Conservation (phyloP, 2,113 vertebrate species). For the Strigops habroptila region DNA sequence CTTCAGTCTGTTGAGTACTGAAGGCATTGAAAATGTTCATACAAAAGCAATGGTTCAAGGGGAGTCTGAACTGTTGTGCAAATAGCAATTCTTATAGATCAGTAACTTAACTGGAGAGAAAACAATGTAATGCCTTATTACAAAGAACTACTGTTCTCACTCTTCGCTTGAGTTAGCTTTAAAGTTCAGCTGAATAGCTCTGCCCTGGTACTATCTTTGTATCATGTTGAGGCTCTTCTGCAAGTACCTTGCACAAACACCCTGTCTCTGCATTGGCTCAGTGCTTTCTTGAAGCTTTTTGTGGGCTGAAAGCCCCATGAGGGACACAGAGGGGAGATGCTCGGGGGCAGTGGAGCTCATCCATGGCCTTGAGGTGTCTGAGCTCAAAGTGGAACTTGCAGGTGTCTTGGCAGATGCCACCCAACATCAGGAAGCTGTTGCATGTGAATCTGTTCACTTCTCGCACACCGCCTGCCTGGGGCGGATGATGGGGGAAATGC, state of each 20-base stretch:
- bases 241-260: neutral
- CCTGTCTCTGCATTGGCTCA: neutral
- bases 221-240: rapidly evolving
- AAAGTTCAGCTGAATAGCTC: neutral
- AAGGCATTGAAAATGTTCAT: neutral
- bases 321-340: neutral
- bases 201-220: neutral
- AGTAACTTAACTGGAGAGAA: neutral
- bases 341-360: neutral
- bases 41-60: neutral
- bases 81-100: too few relatives aligned
- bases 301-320: neutral
- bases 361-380: neutral
- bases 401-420: neutral
- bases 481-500: neutral
- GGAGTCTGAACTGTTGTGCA: neutral
- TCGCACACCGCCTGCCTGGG: neutral
- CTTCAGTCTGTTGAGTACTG: neutral
- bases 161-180: neutral
- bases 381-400: neutral
- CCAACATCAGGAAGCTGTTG: neutral
- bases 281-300: neutral
- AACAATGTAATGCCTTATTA: neutral
- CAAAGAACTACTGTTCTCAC: neutral
- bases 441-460: neutral